phyloP scores from a whole-genome alignment of 2,888 invertebrate genomes.

The Parelbella ahira region DNA sequence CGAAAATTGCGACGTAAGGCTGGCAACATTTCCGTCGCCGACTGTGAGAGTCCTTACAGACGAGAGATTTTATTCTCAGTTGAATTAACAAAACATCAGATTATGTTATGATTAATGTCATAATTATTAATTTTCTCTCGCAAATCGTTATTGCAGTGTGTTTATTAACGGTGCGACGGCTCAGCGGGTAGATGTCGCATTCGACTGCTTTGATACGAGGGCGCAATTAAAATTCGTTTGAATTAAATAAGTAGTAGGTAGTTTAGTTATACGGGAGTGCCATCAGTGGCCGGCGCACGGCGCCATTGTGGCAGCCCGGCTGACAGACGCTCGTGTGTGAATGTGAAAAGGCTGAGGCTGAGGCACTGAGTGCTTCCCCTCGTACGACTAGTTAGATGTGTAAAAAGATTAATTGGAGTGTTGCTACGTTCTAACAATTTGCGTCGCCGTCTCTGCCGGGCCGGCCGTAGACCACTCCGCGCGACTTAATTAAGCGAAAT shows the following conservation, averaged over 20 bases:
- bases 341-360: constrained; percentile 56
- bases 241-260: constrained; percentile 23
- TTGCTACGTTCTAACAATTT: constrained; percentile 74
- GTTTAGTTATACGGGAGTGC: constrained; percentile 28
- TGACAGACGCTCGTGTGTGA: constrained; percentile 48
- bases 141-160: constrained; percentile 25
- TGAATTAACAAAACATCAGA: constrained; percentile 43
- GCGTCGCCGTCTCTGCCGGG: constrained; percentile 67
- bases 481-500: constrained; percentile 80
- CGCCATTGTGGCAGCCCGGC: constrained; percentile 28
- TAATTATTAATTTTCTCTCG: constrained; percentile 30
- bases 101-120: constrained; percentile 29
- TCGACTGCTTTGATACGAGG: constrained; percentile 24
- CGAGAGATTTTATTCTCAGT: constrained; percentile 67
- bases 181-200: constrained; percentile 22
- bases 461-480: constrained; percentile 78
- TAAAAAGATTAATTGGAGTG: constrained; percentile 81
- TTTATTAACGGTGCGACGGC: constrained; percentile 22
- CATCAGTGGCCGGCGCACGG: constrained; percentile 31
- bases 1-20: constrained; percentile 75
- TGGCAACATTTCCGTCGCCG: constrained; percentile 66
- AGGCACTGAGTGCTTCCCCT: constrained; percentile 71
- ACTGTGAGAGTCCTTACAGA: constrained; percentile 64
- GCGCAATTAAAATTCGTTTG: constrained; percentile 26
- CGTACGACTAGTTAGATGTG: constrained; percentile 73